A percentile compares a stretch with the other conserved stretches of the same genome.
These are phyloP conservation scores for Noturus placidus DNA, from an alignment of 2,113 vertebrate genomes.

Conservation along the genomic window DNA sequence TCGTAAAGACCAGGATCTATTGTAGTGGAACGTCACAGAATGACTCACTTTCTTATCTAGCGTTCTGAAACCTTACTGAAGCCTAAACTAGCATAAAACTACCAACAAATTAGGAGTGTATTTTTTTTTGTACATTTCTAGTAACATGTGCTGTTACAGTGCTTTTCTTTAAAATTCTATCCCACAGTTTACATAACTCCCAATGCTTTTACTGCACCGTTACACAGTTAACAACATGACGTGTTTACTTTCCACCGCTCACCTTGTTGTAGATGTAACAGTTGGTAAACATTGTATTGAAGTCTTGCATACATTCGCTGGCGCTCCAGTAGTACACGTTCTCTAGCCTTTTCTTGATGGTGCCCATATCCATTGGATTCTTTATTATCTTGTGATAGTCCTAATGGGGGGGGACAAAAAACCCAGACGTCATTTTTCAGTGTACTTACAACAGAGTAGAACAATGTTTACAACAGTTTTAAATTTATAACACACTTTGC, in stretches of 20 bases:
- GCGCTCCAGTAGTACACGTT: slow-evolving; percentile 94
- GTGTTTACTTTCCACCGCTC: slow-evolving; percentile 26
- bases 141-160: neutral
- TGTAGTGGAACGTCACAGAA: neutral
- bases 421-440: neutral
- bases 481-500: neutral
- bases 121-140: neutral
- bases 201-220: neutral
- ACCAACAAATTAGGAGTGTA: neutral
- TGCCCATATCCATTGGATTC: slow-evolving; percentile 97
- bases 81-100: neutral
- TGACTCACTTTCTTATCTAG: neutral
- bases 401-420: slow-evolving; percentile 62
- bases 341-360: slow-evolving; percentile 93
- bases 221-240: neutral
- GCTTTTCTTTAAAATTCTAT: neutral
- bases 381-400: slow-evolving; percentile 97
- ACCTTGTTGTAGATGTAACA: slow-evolving; percentile 99
- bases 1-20: neutral
- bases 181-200: neutral
- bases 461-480: neutral
- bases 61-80: neutral
- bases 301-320: slow-evolving; percentile 95
- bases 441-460: neutral
- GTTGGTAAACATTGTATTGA: slow-evolving; percentile 99